Conservation (phyloP, 2,888 invertebrate genomes). For the Ceriagrion tenellum region DNA sequence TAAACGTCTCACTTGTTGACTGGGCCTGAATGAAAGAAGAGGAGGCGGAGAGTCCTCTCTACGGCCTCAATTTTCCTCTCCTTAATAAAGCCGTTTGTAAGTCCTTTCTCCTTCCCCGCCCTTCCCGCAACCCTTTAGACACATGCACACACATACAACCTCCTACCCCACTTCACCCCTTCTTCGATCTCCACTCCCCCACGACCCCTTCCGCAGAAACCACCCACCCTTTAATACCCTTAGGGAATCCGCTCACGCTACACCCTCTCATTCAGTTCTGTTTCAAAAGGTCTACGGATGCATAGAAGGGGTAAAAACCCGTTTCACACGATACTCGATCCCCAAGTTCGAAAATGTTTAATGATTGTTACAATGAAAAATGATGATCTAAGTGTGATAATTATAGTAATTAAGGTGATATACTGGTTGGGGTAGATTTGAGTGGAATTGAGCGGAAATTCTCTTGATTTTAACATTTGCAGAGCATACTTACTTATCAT, state of each 20-base stretch:
- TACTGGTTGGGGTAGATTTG: too few species aligned
- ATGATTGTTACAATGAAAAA: too few species aligned
- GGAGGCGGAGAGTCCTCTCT: not conserved
- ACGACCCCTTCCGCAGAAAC: not conserved
- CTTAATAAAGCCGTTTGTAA: slow-evolving; percentile 21
- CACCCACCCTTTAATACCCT: not conserved
- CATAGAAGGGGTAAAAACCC: too few species aligned
- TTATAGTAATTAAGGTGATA: too few species aligned
- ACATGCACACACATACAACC: not conserved
- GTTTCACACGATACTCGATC: too few species aligned
- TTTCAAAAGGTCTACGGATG: not conserved
- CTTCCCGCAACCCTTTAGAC: not conserved
- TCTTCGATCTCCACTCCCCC: not conserved
- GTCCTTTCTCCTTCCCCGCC: not conserved
- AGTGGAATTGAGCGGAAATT: too few species aligned
- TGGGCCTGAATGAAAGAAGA: not conserved
- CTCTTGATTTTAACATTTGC: too few species aligned
- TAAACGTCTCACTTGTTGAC: slow-evolving; percentile 16
- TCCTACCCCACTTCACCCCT: not conserved
- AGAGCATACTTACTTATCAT: too few species aligned
- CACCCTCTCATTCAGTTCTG: not conserved
- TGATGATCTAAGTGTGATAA: too few species aligned
- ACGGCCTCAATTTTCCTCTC: not conserved
- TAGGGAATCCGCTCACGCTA: too few species aligned
- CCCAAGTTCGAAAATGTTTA: too few species aligned